phyloP scores from a whole-genome alignment of 1,140 invertebrate species.

The Mercenaria mercenaria region DNA sequence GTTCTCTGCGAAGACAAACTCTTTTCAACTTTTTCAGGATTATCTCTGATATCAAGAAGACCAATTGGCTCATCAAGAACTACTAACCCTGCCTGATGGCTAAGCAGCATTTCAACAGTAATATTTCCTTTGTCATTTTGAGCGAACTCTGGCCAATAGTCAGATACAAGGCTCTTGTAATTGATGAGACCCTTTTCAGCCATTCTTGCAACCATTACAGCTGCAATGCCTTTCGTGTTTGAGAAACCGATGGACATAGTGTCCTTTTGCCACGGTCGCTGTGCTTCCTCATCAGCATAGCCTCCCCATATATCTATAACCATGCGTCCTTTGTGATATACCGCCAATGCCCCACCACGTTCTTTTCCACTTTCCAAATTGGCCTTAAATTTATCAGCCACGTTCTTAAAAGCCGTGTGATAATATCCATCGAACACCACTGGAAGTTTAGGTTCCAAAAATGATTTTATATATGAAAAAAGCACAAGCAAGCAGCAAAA shows the following conservation, averaged over 20 bases:
- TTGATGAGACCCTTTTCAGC: slow-evolving; percentile 76
- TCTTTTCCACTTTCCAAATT: slow-evolving; percentile 66
- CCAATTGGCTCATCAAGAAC: slow-evolving; percentile 5
- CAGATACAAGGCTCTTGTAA: slow-evolving; percentile 71
- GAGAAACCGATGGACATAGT: slow-evolving; percentile 71
- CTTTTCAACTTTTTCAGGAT: slow-evolving; percentile 31
- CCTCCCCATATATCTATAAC: slow-evolving; percentile 85
- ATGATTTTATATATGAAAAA: not conserved
- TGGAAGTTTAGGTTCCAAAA: not conserved
- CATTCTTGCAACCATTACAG: slow-evolving; percentile 83
- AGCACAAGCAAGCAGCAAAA: not conserved
- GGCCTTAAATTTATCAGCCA: slow-evolving; percentile 6
- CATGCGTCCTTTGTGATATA: slow-evolving; percentile 68
- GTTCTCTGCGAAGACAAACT: slow-evolving; percentile 12
- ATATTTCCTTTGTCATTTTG: slow-evolving; percentile 85
- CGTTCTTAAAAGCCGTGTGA: slow-evolving; percentile 9
- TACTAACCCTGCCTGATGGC: slow-evolving; percentile 77
- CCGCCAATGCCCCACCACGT: slow-evolving; percentile 63
- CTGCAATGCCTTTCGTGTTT: slow-evolving; percentile 81
- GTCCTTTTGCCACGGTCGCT: slow-evolving; percentile 71
- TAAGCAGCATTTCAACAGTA: slow-evolving; percentile 85
- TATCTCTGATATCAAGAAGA: not conserved
- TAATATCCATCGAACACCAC: slow-evolving; percentile 20
- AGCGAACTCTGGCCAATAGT: slow-evolving; percentile 86
- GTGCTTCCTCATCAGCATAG: slow-evolving; percentile 77